These are phyloP conservation scores for Trichosurus vulpecula DNA, from an alignment of 2,797 vertebrate species.

Conservation along the genomic window DNA sequence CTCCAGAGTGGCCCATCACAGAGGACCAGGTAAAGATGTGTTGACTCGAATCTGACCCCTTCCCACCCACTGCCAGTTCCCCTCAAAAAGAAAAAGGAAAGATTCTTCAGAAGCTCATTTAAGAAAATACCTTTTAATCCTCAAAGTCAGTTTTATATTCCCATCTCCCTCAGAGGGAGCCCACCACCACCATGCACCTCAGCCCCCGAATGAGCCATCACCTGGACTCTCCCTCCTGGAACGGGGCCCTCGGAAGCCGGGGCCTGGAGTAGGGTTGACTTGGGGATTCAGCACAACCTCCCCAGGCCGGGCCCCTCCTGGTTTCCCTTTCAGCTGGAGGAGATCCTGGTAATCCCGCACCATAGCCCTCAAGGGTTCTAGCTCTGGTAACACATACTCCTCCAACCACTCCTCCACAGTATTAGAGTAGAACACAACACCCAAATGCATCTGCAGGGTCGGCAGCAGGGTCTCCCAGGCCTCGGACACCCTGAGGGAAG, in stretches of 20 bases:
- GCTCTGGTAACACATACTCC: constrained; percentile 83
- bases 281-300: background rate
- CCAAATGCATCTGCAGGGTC: constrained; percentile 80
- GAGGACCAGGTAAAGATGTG: background rate
- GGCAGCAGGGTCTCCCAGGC: constrained; percentile 83
- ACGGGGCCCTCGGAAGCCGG: background rate
- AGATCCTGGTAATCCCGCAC: constrained; percentile 82
- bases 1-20: background rate
- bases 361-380: constrained; percentile 83
- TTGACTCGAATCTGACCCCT: background rate
- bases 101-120: background rate
- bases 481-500: constrained; percentile 78
- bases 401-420: constrained; percentile 89
- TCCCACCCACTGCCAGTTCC: background rate
- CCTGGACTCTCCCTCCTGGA: background rate
- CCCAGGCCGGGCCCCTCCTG: constrained; percentile 65
- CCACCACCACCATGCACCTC: background rate
- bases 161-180: background rate
- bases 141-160: background rate
- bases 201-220: background rate
- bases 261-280: background rate
- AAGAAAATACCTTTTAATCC: background rate
- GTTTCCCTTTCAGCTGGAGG: constrained; percentile 79
- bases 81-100: background rate
- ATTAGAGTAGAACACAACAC: constrained; percentile 84